Conservation (phyloP, 2,797 vertebrate genomes). For the Lepus oiostolus region DNA sequence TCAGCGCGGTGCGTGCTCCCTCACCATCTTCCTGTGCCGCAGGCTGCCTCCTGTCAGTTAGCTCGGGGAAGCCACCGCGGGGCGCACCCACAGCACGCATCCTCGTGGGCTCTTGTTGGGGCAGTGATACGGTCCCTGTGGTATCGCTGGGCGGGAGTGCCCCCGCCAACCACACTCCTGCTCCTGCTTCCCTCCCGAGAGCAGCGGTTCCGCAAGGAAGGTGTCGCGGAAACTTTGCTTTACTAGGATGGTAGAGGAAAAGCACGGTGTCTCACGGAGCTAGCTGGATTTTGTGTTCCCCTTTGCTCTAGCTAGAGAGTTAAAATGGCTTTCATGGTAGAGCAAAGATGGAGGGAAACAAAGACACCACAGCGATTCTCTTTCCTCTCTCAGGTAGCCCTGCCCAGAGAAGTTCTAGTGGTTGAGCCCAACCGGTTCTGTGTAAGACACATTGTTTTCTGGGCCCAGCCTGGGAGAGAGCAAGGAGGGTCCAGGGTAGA, state of each 20-base stretch:
- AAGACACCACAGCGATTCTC: background rate
- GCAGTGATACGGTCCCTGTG: accelerated
- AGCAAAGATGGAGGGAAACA: background rate
- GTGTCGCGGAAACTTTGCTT: conserved; percentile 46
- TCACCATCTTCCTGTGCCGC: background rate
- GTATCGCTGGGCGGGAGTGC: background rate
- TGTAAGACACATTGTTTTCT: background rate
- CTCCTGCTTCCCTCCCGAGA: background rate
- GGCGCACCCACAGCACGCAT: background rate
- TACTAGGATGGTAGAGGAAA: conserved; percentile 32
- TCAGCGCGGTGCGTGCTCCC: background rate
- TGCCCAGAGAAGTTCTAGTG: background rate
- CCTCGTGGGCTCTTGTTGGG: background rate
- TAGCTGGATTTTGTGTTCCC: conserved; percentile 54
- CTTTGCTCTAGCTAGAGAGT: conserved; percentile 31
- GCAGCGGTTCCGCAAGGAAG: conserved; percentile 36
- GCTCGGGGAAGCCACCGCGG: too few species aligned
- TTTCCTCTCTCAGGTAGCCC: background rate
- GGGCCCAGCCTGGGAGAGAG: background rate
- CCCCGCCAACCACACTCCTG: background rate
- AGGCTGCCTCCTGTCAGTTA: background rate
- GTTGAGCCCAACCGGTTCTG: background rate
- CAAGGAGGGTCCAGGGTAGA: background rate
- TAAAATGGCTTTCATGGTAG: conserved; percentile 36
- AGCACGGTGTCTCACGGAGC: conserved; percentile 52